phyloP scores from a whole-genome alignment of 1,140 invertebrate species.

The Himalopsyche phryganea region DNA sequence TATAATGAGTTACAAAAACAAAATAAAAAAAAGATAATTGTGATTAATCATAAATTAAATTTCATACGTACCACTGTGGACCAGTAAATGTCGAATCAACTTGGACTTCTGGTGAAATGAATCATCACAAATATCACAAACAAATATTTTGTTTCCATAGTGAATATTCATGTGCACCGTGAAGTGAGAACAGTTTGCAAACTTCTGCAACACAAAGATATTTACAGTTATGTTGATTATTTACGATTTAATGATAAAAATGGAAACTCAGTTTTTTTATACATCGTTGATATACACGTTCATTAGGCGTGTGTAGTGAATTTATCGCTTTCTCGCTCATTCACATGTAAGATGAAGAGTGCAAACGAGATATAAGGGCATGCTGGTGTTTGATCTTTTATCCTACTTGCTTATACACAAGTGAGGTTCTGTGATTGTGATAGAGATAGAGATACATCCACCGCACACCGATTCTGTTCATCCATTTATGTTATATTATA shows the following conservation, averaged over 20 bases:
- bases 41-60: too few relatives aligned
- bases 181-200: constrained; percentile 39
- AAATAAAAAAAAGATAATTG: constrained; percentile 7
- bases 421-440: too few relatives aligned
- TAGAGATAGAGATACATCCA: too few relatives aligned
- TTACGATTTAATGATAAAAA: constrained; percentile 30
- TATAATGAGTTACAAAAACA: background rate
- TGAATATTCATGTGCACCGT: constrained; percentile 39
- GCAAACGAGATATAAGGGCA: too few relatives aligned
- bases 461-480: background rate
- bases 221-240: too few relatives aligned
- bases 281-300: background rate
- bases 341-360: too few relatives aligned
- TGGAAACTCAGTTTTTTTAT: background rate
- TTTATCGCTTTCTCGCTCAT: background rate
- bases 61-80: constrained; percentile 32
- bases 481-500: background rate
- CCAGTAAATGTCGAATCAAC: constrained; percentile 37
- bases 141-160: constrained; percentile 37
- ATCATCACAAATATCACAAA: constrained; percentile 39
- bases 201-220: constrained; percentile 36
- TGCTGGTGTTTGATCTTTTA: too few relatives aligned
- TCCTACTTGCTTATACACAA: too few relatives aligned
- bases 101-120: constrained; percentile 38
- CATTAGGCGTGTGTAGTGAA: background rate